phyloP scores from a whole-genome alignment of 2,797 vertebrate genomes.

The Falco cherrug region DNA sequence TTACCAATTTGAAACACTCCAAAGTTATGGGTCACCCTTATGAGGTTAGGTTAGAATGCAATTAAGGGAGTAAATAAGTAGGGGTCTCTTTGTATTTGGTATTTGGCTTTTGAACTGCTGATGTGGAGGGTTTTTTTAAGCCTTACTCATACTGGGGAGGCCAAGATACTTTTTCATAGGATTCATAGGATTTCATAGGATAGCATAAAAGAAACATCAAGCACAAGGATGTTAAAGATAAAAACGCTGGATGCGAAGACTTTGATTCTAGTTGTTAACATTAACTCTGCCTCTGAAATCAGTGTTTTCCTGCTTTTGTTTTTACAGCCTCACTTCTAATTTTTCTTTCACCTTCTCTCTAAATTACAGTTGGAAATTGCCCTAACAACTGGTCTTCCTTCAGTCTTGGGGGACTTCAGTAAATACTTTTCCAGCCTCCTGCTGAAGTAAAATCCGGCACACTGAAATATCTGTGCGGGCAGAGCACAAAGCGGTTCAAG shows the following conservation, averaged over 20 bases:
- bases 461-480: background rate
- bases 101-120: background rate
- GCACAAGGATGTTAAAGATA: rapidly evolving
- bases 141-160: background rate
- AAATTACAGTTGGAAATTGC: background rate
- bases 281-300: background rate
- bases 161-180: background rate
- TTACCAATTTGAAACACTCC: background rate
- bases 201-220: background rate
- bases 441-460: background rate
- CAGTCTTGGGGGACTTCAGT: background rate
- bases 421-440: background rate
- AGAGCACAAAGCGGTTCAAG: background rate
- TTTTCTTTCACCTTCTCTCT: background rate
- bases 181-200: background rate
- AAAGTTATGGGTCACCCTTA: background rate
- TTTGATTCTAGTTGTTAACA: background rate
- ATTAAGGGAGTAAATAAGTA: background rate
- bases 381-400: background rate
- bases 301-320: background rate
- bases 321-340: background rate
- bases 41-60: background rate
- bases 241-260: background rate
- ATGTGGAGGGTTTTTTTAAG: background rate
- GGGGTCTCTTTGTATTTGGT: background rate